A percentile compares a stretch with the other conserved stretches of the same genome.
These are phyloP conservation scores for Netelia virgata DNA, from an alignment of 2,888 invertebrate genomes.

Conservation along the genomic window DNA sequence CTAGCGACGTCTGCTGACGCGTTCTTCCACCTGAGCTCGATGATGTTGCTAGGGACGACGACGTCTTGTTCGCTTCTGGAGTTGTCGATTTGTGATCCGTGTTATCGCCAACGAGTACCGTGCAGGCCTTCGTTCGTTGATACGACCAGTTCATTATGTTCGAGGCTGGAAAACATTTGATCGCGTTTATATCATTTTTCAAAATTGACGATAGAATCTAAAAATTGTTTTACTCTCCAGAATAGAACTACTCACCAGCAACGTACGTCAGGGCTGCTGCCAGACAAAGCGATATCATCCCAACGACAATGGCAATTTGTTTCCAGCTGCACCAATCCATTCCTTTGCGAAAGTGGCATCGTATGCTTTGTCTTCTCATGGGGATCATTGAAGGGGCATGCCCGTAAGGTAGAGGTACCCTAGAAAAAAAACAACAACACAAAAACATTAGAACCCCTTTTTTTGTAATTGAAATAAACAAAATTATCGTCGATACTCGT, in stretches of 20 bases:
- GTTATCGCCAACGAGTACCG: conserved; percentile 93
- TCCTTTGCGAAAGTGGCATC: conserved; percentile 95
- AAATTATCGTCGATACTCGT: conserved; percentile 7
- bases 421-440: conserved; percentile 60
- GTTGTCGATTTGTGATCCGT: conserved; percentile 90
- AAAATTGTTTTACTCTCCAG: too few species aligned
- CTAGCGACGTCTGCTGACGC: conserved; percentile 81
- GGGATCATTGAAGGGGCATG: conserved; percentile 84
- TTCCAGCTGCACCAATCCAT: conserved; percentile 96
- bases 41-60: conserved; percentile 88
- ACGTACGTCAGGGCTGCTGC: conserved; percentile 94
- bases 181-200: conserved; percentile 7
- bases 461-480: not conserved
- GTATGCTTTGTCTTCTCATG: conserved; percentile 86
- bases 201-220: not conserved
- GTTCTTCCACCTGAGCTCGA: conserved; percentile 88
- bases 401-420: conserved; percentile 83
- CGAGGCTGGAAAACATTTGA: conserved; percentile 87
- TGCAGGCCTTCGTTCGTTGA: conserved; percentile 93
- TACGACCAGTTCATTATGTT: conserved; percentile 94
- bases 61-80: conserved; percentile 90
- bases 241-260: conserved; percentile 88
- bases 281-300: conserved; percentile 93
- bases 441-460: not conserved
- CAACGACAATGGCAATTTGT: conserved; percentile 95